Evolutionary conservation across 2,797 vertebrate genomes (phyloP).

Genomic region (Setipinna tenuifilis): DNA sequence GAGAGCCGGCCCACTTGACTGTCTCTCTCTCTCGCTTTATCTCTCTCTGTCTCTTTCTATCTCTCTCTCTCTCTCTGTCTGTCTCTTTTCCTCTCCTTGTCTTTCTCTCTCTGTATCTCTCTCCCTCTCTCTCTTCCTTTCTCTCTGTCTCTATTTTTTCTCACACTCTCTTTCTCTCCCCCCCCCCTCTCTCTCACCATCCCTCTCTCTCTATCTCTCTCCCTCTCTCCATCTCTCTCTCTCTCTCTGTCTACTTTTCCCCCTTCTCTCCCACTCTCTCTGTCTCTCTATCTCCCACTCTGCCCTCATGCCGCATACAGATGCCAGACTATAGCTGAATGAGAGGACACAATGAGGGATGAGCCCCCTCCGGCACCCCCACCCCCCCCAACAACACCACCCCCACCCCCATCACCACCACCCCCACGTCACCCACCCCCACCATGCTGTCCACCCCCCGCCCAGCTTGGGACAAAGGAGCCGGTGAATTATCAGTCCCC

Average conservation of each 20-base stretch:
- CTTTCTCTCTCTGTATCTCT: not conserved
- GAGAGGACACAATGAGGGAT: constrained; percentile 73
- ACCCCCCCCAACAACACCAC: not conserved
- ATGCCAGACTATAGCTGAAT: constrained; percentile 72
- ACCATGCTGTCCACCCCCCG: not conserved
- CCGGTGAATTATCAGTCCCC: constrained; percentile 91
- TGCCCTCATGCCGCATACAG: not conserved
- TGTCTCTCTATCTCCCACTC: not conserved
- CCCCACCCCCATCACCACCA: not conserved
- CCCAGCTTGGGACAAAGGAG: constrained; percentile 73
- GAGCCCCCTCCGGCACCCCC: constrained; percentile 48
- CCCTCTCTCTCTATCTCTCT: not conserved
- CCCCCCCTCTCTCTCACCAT: too few species aligned
- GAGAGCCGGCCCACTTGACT: not conserved
- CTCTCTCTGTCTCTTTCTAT: not conserved
- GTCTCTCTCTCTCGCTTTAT: not conserved
- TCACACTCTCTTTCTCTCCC: not conserved
- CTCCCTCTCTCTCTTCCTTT: not conserved
- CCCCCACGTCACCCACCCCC: not conserved
- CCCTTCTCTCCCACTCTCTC: not conserved
- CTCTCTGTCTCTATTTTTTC: not conserved
- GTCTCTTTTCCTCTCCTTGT: not conserved
- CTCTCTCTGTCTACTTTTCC: too few species aligned
- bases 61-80: too few species aligned
- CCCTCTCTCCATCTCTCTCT: too few species aligned